Evolutionary conservation across 1,140 invertebrate genomes (phyloP), one percentile per base, ranked within the genome.

Genomic region (Drosophila pandora): DNA sequence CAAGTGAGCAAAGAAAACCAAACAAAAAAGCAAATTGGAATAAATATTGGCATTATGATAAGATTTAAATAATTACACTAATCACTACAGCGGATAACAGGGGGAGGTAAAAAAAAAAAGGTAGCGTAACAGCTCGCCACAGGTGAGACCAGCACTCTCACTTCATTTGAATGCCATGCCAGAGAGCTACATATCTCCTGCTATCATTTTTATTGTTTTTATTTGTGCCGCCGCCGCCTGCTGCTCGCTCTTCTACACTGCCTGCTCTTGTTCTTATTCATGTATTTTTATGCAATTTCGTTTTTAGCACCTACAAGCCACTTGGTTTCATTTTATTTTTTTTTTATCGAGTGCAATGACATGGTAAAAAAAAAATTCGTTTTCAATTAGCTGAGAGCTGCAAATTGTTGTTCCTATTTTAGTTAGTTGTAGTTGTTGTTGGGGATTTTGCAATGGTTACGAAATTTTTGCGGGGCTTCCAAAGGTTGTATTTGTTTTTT

Each of bases 351-450:
- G 80, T 84, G 80, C 80, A 84, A 57, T 84, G 80, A 78, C 75
- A 63, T 47, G 47, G 67, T 60, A 61, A 59, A 61, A 59, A 61
- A 59, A 71, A 63, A 74, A 54, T 62, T 79, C 65, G 76, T 50
- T 83, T 72, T 84, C 65, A 83, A 84, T 83, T 84, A 84, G 80
- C 76, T 75, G 57, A 70, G 67, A 70, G 32, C 75, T 70, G 78
- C 53, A 47, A 80, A 70, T 69, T 76, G 39, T 83, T 53, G 32
- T 56, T 63, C 54, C 48, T 45, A 45, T 43, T 37, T 48, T 39
- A 21, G 30, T 37, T 60, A 13, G 56, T 61, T 68, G 62, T 37
- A n/a, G 34, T 37, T 37, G 10, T 37, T 37, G 10, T 37, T 37
- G 34, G 34, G 34, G 34, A 37, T 37, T 37, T 37, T 37, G 34